Evolutionary conservation across 2,113 vertebrate species (phyloP).

Genomic region (Crotophaga sulcirostris): DNA sequence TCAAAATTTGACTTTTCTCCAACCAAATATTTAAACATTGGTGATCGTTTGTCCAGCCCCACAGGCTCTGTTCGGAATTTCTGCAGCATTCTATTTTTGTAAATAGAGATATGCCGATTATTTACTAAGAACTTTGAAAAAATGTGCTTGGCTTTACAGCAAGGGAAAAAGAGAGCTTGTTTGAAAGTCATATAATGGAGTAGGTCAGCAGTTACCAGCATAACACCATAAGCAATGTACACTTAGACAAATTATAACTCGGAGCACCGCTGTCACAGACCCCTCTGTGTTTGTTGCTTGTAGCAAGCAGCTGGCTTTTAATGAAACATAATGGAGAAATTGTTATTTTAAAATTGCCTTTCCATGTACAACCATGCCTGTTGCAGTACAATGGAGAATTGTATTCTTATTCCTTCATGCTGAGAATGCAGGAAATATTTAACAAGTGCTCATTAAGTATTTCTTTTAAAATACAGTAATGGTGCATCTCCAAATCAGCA

Average conservation of each 20-base stretch:
- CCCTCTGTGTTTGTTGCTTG: neutral
- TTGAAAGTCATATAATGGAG: slow-evolving; percentile 1
- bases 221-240: neutral
- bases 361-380: slow-evolving; percentile 4
- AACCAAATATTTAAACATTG: slow-evolving; percentile 39
- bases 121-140: slow-evolving; percentile 4
- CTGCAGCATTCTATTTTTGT: neutral
- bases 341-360: slow-evolving; percentile 46
- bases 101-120: neutral
- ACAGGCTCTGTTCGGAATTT: slow-evolving; percentile 11
- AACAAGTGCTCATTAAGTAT: neutral
- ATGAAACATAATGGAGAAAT: slow-evolving; percentile 15
- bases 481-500: neutral
- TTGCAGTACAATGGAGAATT: slow-evolving; percentile 21
- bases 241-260: neutral
- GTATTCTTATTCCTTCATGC: neutral
- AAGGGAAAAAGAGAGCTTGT: slow-evolving; percentile 3
- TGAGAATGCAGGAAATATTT: neutral
- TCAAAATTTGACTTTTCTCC: slow-evolving; percentile 48
- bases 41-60: neutral
- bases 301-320: slow-evolving; percentile 36
- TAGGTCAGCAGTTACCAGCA: neutral
- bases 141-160: slow-evolving; percentile 1
- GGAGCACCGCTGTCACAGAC: neutral
- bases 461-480: neutral